These are phyloP conservation scores for Ochropacha duplaris DNA, from an alignment of 2,888 invertebrate species.

Conservation along the genomic window DNA sequence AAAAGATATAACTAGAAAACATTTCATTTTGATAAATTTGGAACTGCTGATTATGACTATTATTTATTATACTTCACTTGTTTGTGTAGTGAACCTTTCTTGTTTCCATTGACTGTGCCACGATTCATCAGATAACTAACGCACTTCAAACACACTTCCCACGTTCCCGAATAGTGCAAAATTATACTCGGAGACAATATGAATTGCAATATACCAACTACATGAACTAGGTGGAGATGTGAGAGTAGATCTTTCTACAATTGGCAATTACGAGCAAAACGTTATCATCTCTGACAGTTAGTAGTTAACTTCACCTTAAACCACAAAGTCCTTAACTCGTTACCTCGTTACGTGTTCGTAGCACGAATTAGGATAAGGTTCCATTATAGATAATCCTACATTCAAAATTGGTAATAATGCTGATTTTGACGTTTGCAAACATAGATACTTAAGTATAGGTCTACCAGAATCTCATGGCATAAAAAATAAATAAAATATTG, in stretches of 20 bases:
- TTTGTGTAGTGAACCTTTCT: background rate
- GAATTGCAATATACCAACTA: slow-evolving; percentile 1
- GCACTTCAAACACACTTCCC: slow-evolving; percentile 55
- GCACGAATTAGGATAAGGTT: background rate
- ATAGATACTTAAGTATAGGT: too few relatives aligned
- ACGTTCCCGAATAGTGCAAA: slow-evolving; percentile 34
- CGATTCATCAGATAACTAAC: slow-evolving; percentile 35
- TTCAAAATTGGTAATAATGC: too few relatives aligned
- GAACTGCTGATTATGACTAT: background rate
- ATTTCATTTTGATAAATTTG: too few relatives aligned
- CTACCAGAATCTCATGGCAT: too few relatives aligned
- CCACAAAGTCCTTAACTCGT: background rate
- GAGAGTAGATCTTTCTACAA: slow-evolving; percentile 8
- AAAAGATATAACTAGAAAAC: too few relatives aligned
- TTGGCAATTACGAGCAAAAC: background rate
- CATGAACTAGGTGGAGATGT: slow-evolving; percentile 20
- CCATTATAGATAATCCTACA: too few relatives aligned
- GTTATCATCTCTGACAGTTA: background rate
- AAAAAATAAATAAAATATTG: too few relatives aligned
- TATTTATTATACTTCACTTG: background rate
- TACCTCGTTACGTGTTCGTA: background rate
- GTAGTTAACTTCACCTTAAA: too few relatives aligned
- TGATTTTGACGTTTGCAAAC: too few relatives aligned
- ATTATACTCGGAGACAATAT: slow-evolving; percentile 26
- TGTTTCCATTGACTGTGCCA: slow-evolving; percentile 17